phyloP scores from a whole-genome alignment of 1,140 invertebrate species.

The Drosophila eugracilis region DNA sequence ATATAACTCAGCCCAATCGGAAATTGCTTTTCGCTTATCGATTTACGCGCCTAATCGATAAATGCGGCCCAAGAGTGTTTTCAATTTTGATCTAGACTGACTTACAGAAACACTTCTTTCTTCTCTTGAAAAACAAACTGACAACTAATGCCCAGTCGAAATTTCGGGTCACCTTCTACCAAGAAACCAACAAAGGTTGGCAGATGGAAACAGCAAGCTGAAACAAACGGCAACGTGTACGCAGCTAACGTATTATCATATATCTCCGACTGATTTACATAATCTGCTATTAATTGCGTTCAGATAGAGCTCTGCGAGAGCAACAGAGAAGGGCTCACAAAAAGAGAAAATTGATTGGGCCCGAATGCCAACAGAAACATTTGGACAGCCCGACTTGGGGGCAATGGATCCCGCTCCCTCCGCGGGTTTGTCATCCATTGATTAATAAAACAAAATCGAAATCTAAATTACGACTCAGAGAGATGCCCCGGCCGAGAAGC shows the following conservation, averaged over 20 bases:
- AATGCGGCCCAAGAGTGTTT: constrained; percentile 58
- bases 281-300: constrained; percentile 80
- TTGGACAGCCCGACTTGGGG: constrained; percentile 61
- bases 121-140: not conserved
- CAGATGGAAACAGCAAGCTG: not conserved
- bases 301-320: constrained; percentile 51
- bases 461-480: constrained; percentile 47
- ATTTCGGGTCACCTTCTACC: constrained; percentile 23
- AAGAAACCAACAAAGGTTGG: not conserved
- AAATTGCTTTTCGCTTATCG: constrained; percentile 81
- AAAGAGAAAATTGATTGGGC: constrained; percentile 71
- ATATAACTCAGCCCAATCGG: constrained; percentile 77
- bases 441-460: constrained; percentile 61
- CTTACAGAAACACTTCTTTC: not conserved
- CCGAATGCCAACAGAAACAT: constrained; percentile 69
- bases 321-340: constrained; percentile 5
- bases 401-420: constrained; percentile 32
- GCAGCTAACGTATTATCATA: constrained; percentile 37
- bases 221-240: constrained; percentile 44
- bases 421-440: constrained; percentile 31
- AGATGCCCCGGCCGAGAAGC: constrained; percentile 14
- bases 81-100: constrained; percentile 68
- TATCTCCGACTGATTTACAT: constrained; percentile 70
- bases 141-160: constrained; percentile 28
- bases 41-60: constrained; percentile 75